Base-by-base conservation (phyloP, 2,797 vertebrate species). In the Harpagifer antarcticus region DNA sequence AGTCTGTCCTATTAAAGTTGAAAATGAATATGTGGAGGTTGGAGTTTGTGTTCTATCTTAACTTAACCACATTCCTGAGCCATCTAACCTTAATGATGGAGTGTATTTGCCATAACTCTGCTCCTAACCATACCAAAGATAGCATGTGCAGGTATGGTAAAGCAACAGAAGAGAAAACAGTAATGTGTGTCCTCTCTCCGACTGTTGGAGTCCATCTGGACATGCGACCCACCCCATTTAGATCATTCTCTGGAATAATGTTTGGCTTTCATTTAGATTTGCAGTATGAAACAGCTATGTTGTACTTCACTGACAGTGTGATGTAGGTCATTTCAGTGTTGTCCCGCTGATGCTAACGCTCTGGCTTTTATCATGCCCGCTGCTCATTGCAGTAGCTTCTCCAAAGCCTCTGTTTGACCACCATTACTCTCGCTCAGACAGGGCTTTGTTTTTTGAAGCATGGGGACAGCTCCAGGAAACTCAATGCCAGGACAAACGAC, bases 391-490 rank as follows among this genome's bases (percentile, higher is more conserved):
- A 69, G 62, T 66, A 52, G 15, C 52, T 67, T 73, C 43, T 62
- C 2, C 9, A 20, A 27, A 4, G 57, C 37, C 49, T 58, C 45
- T 61, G 55, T 57, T 68, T 79, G 19, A 78, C 65, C 71, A 53
- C 52, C 52, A 78, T 73, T 56, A 50, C 42, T 76, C 61, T 55
- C 63, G 54, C 57, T 71, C 57, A 66, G 61, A 71, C 61, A 27
- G 31, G 23, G 59, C 72, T 70, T 84, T 66, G 71, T 86, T 86
- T 89, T 77, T 52, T 49, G 44, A 59, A 57, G 42, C 9, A 16
- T n/a, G 63, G 37, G 43, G 50, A 27, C 59, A 54, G 12, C 27
- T 72, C 64, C 7, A 45, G 43, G 52, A 45, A 64, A 60, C 17
- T 60, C 20, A 9, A 43, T 31, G 52, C 66, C 76, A 84, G 73